These are phyloP conservation scores for Venturia canescens DNA, from an alignment of 1,140 invertebrate species.

Conservation along the genomic window DNA sequence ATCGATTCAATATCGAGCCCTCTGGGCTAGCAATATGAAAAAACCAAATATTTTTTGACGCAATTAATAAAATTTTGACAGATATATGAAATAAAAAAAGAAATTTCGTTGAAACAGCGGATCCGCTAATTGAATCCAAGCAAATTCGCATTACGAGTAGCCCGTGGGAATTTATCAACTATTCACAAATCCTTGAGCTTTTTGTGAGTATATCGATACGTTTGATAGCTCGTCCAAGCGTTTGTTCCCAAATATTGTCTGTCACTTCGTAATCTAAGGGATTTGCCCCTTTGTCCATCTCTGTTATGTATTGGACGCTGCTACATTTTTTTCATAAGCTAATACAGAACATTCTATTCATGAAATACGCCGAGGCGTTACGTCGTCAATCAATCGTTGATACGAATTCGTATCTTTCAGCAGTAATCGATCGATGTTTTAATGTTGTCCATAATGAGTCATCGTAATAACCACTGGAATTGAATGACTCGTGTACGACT, in stretches of 20 bases:
- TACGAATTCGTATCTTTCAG: neutral
- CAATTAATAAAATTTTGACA: slow-evolving; percentile 10
- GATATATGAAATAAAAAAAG: neutral
- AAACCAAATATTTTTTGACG: neutral
- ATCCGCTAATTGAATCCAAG: neutral
- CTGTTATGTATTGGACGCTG: neutral
- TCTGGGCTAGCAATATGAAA: neutral
- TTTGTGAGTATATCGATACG: neutral
- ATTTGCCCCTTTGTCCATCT: neutral
- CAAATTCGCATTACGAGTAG: neutral
- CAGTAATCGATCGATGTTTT: neutral
- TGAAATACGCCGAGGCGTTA: neutral
- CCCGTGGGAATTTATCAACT: neutral
- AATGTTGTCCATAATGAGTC: neutral
- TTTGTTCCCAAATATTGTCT: neutral
- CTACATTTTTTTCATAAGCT: slow-evolving; percentile 1
- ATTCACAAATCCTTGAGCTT: neutral
- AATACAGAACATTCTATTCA: neutral
- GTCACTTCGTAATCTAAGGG: neutral
- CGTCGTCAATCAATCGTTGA: neutral
- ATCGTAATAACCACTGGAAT: neutral
- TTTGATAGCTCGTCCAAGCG: neutral
- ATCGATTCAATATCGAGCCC: too few species aligned
- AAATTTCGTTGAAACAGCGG: neutral
- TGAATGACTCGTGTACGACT: too few species aligned